Percentiles rank a stretch among this genome's conserved stretches.
Evolutionary conservation across 2,797 vertebrate genomes (phyloP).

Genomic region (Myotis myotis): DNA sequence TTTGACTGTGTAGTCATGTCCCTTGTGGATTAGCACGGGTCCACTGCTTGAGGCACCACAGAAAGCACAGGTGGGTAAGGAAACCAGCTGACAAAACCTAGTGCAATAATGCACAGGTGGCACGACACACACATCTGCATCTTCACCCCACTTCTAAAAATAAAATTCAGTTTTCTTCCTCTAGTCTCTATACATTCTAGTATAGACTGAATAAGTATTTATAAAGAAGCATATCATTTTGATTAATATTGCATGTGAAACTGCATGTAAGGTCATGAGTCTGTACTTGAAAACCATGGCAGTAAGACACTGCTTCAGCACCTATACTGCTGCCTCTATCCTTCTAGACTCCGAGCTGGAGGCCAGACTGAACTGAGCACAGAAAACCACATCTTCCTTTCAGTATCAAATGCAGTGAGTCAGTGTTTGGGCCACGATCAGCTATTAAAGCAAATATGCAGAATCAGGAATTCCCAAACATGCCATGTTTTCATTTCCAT

Average conservation of each 20-base stretch:
- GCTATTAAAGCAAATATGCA: conserved; percentile 72
- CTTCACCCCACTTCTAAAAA: background rate
- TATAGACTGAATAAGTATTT: background rate
- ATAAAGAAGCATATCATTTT: background rate
- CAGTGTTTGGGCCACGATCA: conserved; percentile 68
- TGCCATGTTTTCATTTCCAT: conserved; percentile 74
- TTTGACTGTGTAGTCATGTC: background rate
- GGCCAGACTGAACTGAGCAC: conserved; percentile 48
- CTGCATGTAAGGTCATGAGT: background rate
- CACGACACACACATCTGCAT: background rate
- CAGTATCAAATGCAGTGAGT: conserved; percentile 59
- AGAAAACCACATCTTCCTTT: conserved; percentile 67
- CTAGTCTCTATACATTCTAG: background rate
- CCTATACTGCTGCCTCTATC: background rate
- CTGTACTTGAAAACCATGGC: background rate
- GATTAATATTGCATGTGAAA: background rate
- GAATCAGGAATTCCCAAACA: conserved; percentile 73
- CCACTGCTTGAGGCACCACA: background rate
- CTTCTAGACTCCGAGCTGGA: background rate
- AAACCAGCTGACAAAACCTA: background rate
- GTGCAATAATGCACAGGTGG: background rate
- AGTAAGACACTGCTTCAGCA: background rate
- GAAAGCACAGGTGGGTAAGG: background rate
- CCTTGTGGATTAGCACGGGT: background rate
- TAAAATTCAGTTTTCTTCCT: background rate